Base-by-base conservation (phyloP, 2,113 vertebrate genomes). In the Trogon surrucura region DNA sequence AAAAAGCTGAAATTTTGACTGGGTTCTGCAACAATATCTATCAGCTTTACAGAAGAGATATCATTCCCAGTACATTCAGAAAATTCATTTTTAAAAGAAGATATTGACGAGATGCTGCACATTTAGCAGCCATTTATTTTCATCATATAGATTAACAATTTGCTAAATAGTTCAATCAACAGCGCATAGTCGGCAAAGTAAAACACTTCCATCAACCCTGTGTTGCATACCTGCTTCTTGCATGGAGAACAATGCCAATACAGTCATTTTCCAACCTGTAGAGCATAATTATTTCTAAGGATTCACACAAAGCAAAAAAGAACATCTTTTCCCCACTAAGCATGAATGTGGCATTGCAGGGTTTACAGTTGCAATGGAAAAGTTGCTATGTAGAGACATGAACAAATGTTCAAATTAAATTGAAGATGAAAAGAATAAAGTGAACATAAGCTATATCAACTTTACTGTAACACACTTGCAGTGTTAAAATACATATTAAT, bases 71-170 rank as follows among this genome's bases (percentile, higher is more conserved):
- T 26, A 69, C 11, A 26, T 11, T 32, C 38, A 61, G 60, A 45
- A 80, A 87, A 91, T 57, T 89, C 8, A n/a, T 72, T 87, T 91
- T 79, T 57, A 36, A 81, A 74, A 89, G n/a, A 82, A 62, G 32
- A 27, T 77, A 65, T 29, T 75, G 38, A 87, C 21, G 51, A 73
- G 22, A 36, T 3, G 27, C 15, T 34, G 27, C 27, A 67, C 23
- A 60, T 67, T 77, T 58, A 77, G 29, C 30, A 70, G 27, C 34
- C 82, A 85, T 89, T 88, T 87, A 71, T 91, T 87, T 82, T 88
- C 74, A 92, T 41, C 32, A 32, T 38, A 85, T 34, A 87, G 81
- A 88, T 88, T 69, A 92, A 72, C 58, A 79, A 69, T 85, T 94
- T 85, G 51, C 85, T 83, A 77, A 89, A 78, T 36, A 92, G 50